phyloP scores from a whole-genome alignment of 2,113 vertebrate species.

The Solea solea region DNA sequence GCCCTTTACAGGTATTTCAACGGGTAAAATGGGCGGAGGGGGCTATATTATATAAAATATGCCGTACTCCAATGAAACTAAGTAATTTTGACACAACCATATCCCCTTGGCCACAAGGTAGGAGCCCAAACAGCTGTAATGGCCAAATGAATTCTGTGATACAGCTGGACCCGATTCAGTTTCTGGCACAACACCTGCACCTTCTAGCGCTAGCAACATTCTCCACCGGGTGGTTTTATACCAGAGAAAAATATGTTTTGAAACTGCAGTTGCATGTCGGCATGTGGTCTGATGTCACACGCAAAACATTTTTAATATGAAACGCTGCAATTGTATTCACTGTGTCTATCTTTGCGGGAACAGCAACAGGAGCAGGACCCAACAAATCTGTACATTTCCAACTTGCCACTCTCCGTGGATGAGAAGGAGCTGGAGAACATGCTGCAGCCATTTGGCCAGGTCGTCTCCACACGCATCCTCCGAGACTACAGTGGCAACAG shows the following conservation, averaged over 20 bases:
- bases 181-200: no score
- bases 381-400: conserved; percentile 97
- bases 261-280: not conserved
- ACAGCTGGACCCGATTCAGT: no score
- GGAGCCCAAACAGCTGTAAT: no score
- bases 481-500: conserved; percentile 96
- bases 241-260: not conserved
- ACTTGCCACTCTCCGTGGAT: conserved; percentile 96
- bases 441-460: conserved; percentile 91
- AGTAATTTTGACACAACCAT: no score
- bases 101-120: no score
- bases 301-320: not conserved
- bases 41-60: no score
- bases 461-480: conserved; percentile 98
- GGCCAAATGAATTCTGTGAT: no score
- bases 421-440: conserved; percentile 98
- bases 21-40: no score
- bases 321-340: not conserved
- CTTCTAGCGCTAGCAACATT: no score
- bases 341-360: conserved; percentile 7
- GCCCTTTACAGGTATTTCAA: no score
- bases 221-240: not conserved
- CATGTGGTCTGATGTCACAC: not conserved
- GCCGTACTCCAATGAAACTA: no score
- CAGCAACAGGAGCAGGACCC: conserved; percentile 98